Conservation (phyloP, 2,797 vertebrate species). For the Sebastes umbrosus region DNA sequence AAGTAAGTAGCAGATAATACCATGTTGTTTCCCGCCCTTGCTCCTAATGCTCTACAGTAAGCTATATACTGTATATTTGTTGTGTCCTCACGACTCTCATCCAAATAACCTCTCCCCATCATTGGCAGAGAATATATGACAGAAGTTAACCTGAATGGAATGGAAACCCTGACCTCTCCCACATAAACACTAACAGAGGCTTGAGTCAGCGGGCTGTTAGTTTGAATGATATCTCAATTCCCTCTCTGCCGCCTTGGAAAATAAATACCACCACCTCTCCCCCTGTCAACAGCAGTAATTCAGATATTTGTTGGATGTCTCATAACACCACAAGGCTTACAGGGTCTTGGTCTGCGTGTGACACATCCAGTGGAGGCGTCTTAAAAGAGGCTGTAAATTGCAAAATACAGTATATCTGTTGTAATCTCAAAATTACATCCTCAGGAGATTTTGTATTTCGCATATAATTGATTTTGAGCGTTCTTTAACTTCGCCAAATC, state of each 20-base stretch:
- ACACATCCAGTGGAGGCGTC: conserved; percentile 46
- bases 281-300: conserved; percentile 74
- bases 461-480: conserved; percentile 23
- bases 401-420: conserved; percentile 7
- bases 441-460: not conserved
- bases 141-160: conserved; percentile 69
- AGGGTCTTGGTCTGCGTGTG: conserved; percentile 44
- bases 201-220: conserved; percentile 78
- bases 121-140: conserved; percentile 62
- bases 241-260: conserved; percentile 71
- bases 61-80: conserved; percentile 37
- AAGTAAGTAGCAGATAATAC: not conserved
- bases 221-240: conserved; percentile 85
- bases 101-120: conserved; percentile 47
- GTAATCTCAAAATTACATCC: conserved; percentile 34
- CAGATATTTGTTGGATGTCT: conserved; percentile 66
- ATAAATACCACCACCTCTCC: conserved; percentile 74
- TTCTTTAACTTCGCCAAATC: conserved; percentile 4
- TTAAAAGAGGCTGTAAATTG: conserved; percentile 47
- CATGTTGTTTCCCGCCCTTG: conserved; percentile 12
- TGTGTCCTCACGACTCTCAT: conserved; percentile 53
- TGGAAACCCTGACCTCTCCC: conserved; percentile 79
- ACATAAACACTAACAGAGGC: conserved; percentile 76
- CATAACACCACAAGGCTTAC: conserved; percentile 62
- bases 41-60: not conserved